Evolutionary conservation across 2,888 invertebrate species (phyloP), one percentile per base, ranked within the genome.

Genomic region (Arge pagana): DNA sequence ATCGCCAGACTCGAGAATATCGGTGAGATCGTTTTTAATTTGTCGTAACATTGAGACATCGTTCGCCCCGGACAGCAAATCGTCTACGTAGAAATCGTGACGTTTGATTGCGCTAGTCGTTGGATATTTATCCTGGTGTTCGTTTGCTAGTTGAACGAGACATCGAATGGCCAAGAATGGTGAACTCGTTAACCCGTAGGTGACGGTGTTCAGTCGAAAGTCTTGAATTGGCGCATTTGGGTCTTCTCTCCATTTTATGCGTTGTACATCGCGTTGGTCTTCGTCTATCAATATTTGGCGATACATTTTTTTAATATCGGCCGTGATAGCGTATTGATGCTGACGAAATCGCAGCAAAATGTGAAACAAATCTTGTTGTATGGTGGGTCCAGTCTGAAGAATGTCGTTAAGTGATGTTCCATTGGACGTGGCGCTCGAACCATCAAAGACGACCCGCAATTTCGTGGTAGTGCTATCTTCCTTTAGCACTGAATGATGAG

Each of bases 281-380:
- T 53, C 39, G 4, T 18, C 39, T 6, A 56, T 30, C 7, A 50
- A 23, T 19, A 61, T 45, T 19, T 59, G 59, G 3, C 55, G 24
- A 28, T 42, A 59, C 59, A 56, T 61, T 39, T 54, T 50, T 23
- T 54, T 42, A 8, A 62, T 53, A 30, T 61, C 58, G 1, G 59
- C 53, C 1, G 45, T 55, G 3, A 56, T 1, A 3, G 52, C 61
- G 15, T 42, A 56, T 1, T 0, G 10, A 42, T 59, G 53, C 7
- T 41, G 45, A 2, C 57, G 19, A 16, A 58, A 58, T 50, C 59
- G 18, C 10, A 52, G 15, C 8, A 58, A 18, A 11, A 54, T 56
- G 3, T 30, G 21, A 18, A 55, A 51, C 7, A 61, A 10, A 3
- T 56, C 45, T 1, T 41, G 43, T 39, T 58, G 56, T 7, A 61